Base-by-base conservation (phyloP, 1,140 invertebrate genomes). In the Zaprionus ghesquierei region DNA sequence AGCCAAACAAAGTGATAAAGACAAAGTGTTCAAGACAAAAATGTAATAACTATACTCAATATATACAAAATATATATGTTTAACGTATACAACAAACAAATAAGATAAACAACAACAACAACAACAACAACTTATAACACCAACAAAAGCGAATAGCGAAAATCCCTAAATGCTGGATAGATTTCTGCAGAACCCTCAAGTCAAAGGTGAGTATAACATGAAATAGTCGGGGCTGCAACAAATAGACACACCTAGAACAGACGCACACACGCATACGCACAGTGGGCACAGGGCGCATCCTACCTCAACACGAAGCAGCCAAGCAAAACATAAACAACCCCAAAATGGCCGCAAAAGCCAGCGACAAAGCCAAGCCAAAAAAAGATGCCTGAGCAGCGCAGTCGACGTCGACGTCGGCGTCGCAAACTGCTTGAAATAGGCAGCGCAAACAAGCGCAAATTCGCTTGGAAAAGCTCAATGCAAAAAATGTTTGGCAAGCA, bases 11-110 rank as follows among this genome's bases (percentile, higher is more conserved):
- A 86, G 81, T 86, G 81, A 86, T 86, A 86, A 86, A 86, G 81
- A 87, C 81, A 86, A 87, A 82, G 81, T 86, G 81, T 86, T 86
- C 81, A 86, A 77, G 81, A 81, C 63, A 87, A 82, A n/a, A 87
- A 86, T 79, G 69, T 86, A 76, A 85, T 84, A 78, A 73, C 62
- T 87, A 79, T 70, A 75, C 49, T 41, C 18, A 63, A 51, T 60
- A 53, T 50, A 50, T 38, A 29, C 8, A 29, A 8, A 29, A 50
- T 54, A 63, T 55, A 65, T 69, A 79, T 33, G 22, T 56, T 49
- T 46, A 81, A 59, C 31, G 69, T 77, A 81, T 64, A 84, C 54
- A 70, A 59, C 27, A 63, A n/a, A 73, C 29, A 59, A 29, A 55
- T n/a, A 56, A 58, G 54, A 64, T 53, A 10, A 27, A 25, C 22